phyloP scores from a whole-genome alignment of 2,888 invertebrate genomes.

The Cacoxenus indagator region DNA sequence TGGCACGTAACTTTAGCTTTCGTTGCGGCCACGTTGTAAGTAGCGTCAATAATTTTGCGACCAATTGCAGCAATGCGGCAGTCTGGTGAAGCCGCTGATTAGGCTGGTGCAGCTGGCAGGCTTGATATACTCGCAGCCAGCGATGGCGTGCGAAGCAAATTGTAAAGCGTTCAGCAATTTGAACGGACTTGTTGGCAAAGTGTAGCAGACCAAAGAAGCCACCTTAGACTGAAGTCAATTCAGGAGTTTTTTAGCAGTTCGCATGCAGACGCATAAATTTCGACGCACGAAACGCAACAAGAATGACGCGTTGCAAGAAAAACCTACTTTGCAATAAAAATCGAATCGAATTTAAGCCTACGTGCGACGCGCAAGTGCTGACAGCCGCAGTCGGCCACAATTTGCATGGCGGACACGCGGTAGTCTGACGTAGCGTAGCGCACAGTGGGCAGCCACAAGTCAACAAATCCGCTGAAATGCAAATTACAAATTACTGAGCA shows the following conservation, averaged over 20 bases:
- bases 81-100: neutral
- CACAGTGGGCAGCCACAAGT: slow-evolving; percentile 1
- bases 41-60: neutral
- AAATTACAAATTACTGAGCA: slow-evolving; percentile 41
- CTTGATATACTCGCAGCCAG: neutral
- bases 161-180: slow-evolving; percentile 6
- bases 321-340: slow-evolving; percentile 45
- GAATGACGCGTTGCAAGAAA: slow-evolving; percentile 27
- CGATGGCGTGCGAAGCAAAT: slow-evolving; percentile 17
- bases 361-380: slow-evolving; percentile 58
- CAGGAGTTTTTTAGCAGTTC: slow-evolving; percentile 28
- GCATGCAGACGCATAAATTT: slow-evolving; percentile 55
- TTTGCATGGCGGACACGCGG: slow-evolving; percentile 7
- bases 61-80: neutral
- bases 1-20: slow-evolving; percentile 1
- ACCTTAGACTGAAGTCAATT: neutral
- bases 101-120: neutral
- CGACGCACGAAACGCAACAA: slow-evolving; percentile 43
- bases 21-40: neutral
- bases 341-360: slow-evolving; percentile 57
- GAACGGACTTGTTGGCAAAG: neutral
- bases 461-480: slow-evolving; percentile 40
- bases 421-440: slow-evolving; percentile 21
- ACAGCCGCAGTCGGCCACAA: slow-evolving; percentile 40
- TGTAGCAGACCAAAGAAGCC: neutral